phyloP scores from a whole-genome alignment of 1,140 invertebrate species.

The Archivesica marissinica region DNA sequence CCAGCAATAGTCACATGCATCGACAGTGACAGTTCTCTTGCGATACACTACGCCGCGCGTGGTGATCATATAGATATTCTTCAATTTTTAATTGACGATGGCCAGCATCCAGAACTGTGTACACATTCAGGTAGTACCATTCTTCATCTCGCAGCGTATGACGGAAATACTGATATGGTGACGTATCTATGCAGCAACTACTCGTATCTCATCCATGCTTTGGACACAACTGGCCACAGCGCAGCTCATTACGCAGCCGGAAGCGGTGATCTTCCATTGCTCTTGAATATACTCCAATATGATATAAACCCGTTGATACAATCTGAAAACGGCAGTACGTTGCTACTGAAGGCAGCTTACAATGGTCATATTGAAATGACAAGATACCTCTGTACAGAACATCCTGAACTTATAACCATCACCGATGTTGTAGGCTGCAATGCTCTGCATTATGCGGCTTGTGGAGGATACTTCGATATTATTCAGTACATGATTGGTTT shows the following conservation, averaged over 20 bases:
- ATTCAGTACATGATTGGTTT: background rate
- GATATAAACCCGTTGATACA: conserved; percentile 16
- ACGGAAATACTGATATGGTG: conserved; percentile 34
- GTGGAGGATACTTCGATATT: conserved; percentile 15
- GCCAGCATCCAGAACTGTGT: background rate
- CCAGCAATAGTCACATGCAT: background rate
- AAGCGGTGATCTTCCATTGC: conserved; percentile 21
- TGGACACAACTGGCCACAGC: conserved; percentile 38
- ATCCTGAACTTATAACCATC: conserved; percentile 13
- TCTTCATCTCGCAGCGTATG: conserved; percentile 47
- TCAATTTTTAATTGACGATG: conserved; percentile 2
- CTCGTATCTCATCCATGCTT: conserved; percentile 15
- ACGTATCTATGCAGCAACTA: conserved; percentile 17
- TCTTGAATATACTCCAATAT: conserved; percentile 13
- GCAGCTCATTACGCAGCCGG: conserved; percentile 46
- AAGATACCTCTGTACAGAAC: conserved; percentile 12
- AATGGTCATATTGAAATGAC: conserved; percentile 7
- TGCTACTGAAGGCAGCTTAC: conserved; percentile 44
- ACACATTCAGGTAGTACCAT: conserved; percentile 16
- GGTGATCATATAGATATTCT: conserved; percentile 3
- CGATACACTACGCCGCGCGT: conserved; percentile 35
- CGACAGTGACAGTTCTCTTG: conserved; percentile 2
- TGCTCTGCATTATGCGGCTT: conserved; percentile 42
- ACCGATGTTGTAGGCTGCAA: conserved; percentile 37
- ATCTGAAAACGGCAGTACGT: conserved; percentile 12